These are phyloP conservation scores for Hirudinaria manillensis DNA, from an alignment of 2,888 invertebrate genomes.

Conservation along the genomic window DNA sequence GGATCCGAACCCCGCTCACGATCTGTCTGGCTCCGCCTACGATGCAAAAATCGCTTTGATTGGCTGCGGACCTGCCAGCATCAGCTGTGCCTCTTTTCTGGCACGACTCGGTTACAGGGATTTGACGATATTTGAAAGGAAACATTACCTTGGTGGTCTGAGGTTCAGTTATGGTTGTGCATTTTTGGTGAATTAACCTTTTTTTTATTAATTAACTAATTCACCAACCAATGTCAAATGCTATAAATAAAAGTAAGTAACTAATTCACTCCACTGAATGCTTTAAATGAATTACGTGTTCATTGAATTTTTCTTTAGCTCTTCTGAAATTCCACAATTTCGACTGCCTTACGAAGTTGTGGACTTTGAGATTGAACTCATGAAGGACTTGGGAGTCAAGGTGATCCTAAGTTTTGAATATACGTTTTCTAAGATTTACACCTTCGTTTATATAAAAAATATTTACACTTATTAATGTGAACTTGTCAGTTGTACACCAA, in stretches of 20 bases:
- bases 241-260: too few relatives aligned
- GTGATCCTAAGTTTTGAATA: slow-evolving; percentile 54
- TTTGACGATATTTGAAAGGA: slow-evolving; percentile 85
- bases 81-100: slow-evolving; percentile 92
- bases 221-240: too few relatives aligned
- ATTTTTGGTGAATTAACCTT: too few relatives aligned
- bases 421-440: background rate
- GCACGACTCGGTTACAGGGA: slow-evolving; percentile 85
- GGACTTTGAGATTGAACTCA: slow-evolving; percentile 82
- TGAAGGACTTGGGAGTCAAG: slow-evolving; percentile 85
- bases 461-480: background rate
- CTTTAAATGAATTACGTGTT: background rate
- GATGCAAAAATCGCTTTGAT: slow-evolving; percentile 72
- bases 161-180: slow-evolving; percentile 59
- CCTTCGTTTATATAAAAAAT: background rate
- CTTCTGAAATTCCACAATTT: slow-evolving; percentile 93
- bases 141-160: slow-evolving; percentile 78
- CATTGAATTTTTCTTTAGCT: slow-evolving; percentile 58
- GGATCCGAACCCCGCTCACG: slow-evolving; percentile 61
- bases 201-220: too few relatives aligned
- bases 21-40: slow-evolving; percentile 54
- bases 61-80: slow-evolving; percentile 91
- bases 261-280: too few relatives aligned
- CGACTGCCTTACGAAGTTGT: slow-evolving; percentile 86
- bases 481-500: background rate